These are phyloP conservation scores for Ceratina australensis DNA, from an alignment of 1,140 invertebrate species.

Conservation along the genomic window DNA sequence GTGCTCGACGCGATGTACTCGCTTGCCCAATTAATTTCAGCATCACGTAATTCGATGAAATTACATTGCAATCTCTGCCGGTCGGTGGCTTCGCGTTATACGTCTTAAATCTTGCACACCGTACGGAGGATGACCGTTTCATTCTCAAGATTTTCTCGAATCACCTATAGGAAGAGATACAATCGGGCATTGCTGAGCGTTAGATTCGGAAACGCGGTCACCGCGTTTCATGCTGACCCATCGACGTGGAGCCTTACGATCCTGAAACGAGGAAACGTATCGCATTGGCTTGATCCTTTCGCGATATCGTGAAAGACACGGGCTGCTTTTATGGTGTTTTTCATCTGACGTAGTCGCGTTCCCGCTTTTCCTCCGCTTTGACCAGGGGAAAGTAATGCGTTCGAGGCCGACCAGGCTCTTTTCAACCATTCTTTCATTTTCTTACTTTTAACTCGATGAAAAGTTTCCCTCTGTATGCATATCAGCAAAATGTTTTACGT, in stretches of 20 bases:
- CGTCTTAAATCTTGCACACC: too few species aligned
- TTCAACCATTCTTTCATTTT: not conserved
- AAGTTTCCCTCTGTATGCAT: too few species aligned
- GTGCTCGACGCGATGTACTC: too few species aligned
- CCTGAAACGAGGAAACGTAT: not conserved
- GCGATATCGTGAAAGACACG: not conserved
- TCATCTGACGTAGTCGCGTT: not conserved
- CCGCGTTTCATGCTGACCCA: not conserved
- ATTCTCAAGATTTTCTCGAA: too few species aligned
- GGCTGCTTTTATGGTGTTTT: not conserved
- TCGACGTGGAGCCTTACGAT: not conserved
- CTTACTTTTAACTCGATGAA: not conserved
- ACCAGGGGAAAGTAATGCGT: not conserved
- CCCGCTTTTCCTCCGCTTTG: not conserved
- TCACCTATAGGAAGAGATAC: not conserved
- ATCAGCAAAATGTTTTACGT: too few species aligned
- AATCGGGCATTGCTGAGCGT: not conserved
- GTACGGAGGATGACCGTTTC: too few species aligned
- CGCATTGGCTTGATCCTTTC: not conserved
- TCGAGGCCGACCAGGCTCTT: not conserved
- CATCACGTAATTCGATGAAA: too few species aligned
- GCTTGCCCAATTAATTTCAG: too few species aligned
- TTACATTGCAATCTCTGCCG: too few species aligned
- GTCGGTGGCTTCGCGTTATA: too few species aligned
- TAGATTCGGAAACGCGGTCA: not conserved